Percentiles rank a stretch among this genome's conserved stretches.
phyloP scores from a whole-genome alignment of 2,888 invertebrate species.

The Plusia festucae region DNA sequence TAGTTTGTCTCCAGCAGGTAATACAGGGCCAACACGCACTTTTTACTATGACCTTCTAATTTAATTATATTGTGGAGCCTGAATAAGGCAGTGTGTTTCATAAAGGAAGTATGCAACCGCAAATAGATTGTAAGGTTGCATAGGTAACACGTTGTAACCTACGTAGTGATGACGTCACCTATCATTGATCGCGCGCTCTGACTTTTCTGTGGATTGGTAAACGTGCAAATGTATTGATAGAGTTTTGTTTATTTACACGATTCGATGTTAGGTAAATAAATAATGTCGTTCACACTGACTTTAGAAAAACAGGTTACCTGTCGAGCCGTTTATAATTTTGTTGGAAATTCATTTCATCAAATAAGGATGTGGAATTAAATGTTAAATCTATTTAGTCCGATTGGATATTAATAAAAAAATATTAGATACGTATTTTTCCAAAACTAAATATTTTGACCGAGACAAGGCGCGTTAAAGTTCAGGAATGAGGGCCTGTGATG shows the following conservation, averaged over 20 bases:
- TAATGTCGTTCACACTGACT: too few species aligned
- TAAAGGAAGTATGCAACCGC: neutral
- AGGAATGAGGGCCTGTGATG: too few species aligned
- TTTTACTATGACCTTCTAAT: neutral
- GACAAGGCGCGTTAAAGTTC: too few species aligned
- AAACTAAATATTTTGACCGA: too few species aligned
- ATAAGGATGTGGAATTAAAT: too few species aligned
- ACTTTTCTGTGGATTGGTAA: neutral
- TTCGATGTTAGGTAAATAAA: too few species aligned
- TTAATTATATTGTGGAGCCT: neutral
- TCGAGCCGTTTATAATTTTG: too few species aligned
- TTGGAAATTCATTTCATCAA: too few species aligned
- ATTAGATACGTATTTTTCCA: too few species aligned
- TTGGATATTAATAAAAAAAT: too few species aligned
- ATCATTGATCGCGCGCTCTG: slow-evolving; percentile 38
- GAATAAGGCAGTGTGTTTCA: neutral
- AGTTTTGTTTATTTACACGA: neutral
- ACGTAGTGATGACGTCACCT: slow-evolving; percentile 42
- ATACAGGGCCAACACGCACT: slow-evolving; percentile 1
- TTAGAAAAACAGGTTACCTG: too few species aligned
- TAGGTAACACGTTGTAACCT: slow-evolving; percentile 8
- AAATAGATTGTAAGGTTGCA: slow-evolving; percentile 7
- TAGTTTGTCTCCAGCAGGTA: neutral
- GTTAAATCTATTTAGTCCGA: too few species aligned
- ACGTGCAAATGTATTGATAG: neutral